Percentiles rank a stretch among this genome's conserved stretches.
Conservation (phyloP, 2,797 vertebrate genomes). For the Enteromius thamalakanensis region DNA sequence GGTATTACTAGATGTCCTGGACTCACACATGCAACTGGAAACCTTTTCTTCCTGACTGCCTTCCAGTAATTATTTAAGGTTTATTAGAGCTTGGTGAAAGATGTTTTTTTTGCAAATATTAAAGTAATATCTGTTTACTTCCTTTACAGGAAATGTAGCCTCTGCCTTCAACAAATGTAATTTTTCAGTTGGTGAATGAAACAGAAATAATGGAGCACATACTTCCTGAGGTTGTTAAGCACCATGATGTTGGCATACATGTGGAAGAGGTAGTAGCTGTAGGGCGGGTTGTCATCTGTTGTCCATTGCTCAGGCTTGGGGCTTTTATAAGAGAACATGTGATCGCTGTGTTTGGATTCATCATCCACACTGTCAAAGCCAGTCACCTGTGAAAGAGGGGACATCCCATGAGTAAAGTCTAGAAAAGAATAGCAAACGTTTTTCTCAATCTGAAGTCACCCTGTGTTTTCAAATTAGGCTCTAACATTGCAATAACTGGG, state of each 20-base stretch:
- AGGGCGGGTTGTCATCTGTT: constrained; percentile 90
- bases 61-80: constrained; percentile 30
- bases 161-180: neutral
- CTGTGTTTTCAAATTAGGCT: neutral
- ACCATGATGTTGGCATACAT: constrained; percentile 99
- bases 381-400: constrained; percentile 81
- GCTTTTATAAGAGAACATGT: constrained; percentile 95
- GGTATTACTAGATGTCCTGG: constrained; percentile 52
- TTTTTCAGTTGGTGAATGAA: neutral
- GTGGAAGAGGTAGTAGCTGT: constrained; percentile 96
- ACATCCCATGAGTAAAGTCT: neutral
- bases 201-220: constrained; percentile 57
- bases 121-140: neutral
- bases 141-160: neutral
- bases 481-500: neutral
- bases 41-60: constrained; percentile 2
- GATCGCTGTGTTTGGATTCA: constrained; percentile 95
- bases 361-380: constrained; percentile 98
- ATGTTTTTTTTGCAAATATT: constrained; percentile 37
- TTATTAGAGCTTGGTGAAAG: constrained; percentile 13
- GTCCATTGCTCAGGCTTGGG: constrained; percentile 93
- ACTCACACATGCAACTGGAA: constrained; percentile 27
- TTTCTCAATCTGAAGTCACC: neutral
- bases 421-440: too few species aligned
- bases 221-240: constrained; percentile 96